phyloP scores from a whole-genome alignment of 2,888 invertebrate genomes.

The Hirtodrosophila trivittata region DNA sequence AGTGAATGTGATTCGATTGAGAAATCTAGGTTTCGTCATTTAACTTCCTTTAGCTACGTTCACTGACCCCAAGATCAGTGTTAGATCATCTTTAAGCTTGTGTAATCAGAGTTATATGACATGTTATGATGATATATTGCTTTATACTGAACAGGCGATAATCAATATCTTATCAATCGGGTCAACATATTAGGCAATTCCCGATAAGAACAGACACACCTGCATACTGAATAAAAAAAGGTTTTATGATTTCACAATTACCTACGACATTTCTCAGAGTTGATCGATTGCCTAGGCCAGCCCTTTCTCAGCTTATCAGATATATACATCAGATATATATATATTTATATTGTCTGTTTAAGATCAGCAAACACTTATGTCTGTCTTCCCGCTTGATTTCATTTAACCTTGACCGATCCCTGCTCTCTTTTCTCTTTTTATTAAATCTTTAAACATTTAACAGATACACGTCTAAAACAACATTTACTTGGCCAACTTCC shows the following conservation, averaged over 20 bases:
- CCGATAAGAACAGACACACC: background rate
- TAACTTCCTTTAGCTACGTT: background rate
- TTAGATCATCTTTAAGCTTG: background rate
- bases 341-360: background rate
- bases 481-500: constrained; percentile 33
- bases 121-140: background rate
- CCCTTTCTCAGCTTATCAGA: no score
- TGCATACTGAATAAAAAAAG: no score
- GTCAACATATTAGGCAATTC: background rate
- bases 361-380: constrained; percentile 12
- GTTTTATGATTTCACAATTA: constrained; percentile 32
- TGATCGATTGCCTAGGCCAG: no score
- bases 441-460: background rate
- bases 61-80: background rate
- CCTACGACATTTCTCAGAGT: constrained; percentile 45
- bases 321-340: no score
- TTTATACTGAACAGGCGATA: background rate
- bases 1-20: no score
- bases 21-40: no score
- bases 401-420: constrained; percentile 54
- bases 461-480: constrained; percentile 6
- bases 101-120: no score
- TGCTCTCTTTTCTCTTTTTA: constrained; percentile 18
- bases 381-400: background rate
- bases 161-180: background rate